Base-by-base conservation (phyloP, 2,888 invertebrate genomes). In the Stenichneumon culpator region DNA sequence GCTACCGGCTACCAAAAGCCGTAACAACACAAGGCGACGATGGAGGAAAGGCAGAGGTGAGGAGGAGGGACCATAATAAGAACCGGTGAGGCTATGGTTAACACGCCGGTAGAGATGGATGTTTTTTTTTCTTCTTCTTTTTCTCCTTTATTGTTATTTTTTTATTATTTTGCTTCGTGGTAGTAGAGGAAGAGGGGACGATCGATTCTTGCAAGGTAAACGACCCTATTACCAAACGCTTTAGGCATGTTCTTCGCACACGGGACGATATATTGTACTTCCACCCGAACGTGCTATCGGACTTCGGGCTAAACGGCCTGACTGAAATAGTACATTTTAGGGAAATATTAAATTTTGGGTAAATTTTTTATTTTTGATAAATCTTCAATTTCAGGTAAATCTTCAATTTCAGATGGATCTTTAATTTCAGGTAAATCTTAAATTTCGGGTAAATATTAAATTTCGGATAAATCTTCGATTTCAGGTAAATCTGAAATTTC, bases 1-100 rank as follows among this genome's bases (percentile, higher is more conserved):
- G 89, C 67, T 63, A 82, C 68, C 65, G 32, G 69, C 72, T 70
- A 80, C 78, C 74, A 77, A 81, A 78, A 77, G 54, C 14, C 67
- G 47, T 19, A 75, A 83, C 47, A 82, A 79, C 65, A 16, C 60
- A 25, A 32, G 79, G 57, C 28, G 19, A 65, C 54, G 63, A 79
- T 54, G 4, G 52, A 28, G 16, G 14, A 50, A 36, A 2, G 32
- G 39, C 65, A 19, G 44, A 25, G 57, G 57, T 25, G 39, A 39
- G 32, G 22, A 25, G 36, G 67, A 77, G 52, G 47, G 54, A 57
- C 54, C 47, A 39, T 36, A 54, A 32, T 36, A 44, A 67, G 47
- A 60, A 39, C 60, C 1, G 19, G 28, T 28, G 19, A 65, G 69
- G 67, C 63, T 16, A 28, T 63, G n/a, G 16, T 63, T 63, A 28